Evolutionary conservation across 37 sponge, comb jelly and placozoan genomes (phyloP).

Genomic region (Haliclona indistincta): DNA sequence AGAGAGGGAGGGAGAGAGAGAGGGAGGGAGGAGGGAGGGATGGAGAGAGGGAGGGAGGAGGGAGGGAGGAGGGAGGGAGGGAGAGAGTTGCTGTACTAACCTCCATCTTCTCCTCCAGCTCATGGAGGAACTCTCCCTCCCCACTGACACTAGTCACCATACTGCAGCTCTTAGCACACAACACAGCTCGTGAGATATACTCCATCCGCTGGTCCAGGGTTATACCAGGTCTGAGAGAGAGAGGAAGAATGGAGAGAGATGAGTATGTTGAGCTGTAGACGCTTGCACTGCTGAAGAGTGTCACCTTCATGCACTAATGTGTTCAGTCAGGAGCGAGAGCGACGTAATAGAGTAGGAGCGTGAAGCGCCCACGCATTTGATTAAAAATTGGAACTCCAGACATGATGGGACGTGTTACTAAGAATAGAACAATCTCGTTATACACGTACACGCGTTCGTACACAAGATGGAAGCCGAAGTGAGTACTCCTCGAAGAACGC

Average conservation of each 20-base stretch:
- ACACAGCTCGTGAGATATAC: slow-evolving; percentile 93
- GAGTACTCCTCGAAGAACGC: too few relatives aligned
- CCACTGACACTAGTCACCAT: slow-evolving; percentile 43
- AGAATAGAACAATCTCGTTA: too few relatives aligned
- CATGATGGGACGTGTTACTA: too few relatives aligned
- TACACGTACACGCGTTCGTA: too few relatives aligned
- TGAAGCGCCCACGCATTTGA: too few relatives aligned
- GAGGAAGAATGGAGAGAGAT: background rate
- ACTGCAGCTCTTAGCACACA: slow-evolving; percentile 92
- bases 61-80: background rate
- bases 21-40: background rate
- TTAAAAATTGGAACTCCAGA: too few relatives aligned
- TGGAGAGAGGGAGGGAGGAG: too few relatives aligned
- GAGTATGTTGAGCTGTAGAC: background rate
- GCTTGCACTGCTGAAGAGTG: background rate
- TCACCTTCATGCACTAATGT: too few relatives aligned
- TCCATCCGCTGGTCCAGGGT: slow-evolving; percentile 83
- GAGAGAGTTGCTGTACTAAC: slow-evolving; percentile 23
- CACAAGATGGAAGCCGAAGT: too few relatives aligned
- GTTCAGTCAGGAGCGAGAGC: too few relatives aligned
- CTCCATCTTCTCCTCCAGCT: slow-evolving; percentile 96
- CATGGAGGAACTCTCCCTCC: slow-evolving; percentile 89
- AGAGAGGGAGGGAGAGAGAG: background rate
- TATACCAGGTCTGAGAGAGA: slow-evolving; percentile 27
- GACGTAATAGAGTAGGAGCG: too few relatives aligned